These are phyloP conservation scores for Eriosoma lanigerum DNA, from an alignment of 1,140 invertebrate species.

Conservation along the genomic window DNA sequence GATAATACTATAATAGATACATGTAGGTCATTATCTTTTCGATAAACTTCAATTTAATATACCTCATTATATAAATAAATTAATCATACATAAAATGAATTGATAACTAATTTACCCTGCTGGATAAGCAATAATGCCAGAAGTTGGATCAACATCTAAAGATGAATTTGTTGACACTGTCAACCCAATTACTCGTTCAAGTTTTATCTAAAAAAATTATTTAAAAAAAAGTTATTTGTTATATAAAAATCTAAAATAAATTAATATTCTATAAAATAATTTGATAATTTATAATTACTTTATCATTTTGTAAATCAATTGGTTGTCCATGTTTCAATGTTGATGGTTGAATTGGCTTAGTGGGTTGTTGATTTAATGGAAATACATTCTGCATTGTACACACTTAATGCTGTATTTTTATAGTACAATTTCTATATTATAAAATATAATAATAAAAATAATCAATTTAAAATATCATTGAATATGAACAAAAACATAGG, in stretches of 20 bases:
- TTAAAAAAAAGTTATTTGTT: neutral
- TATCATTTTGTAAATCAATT: conserved; percentile 3
- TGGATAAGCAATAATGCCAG: conserved; percentile 87
- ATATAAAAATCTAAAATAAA: neutral
- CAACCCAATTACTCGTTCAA: conserved; percentile 89
- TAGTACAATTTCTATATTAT: too few species aligned
- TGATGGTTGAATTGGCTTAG: conserved; percentile 15
- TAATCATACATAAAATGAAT: too few species aligned
- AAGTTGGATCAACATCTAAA: conserved; percentile 81
- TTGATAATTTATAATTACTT: conserved; percentile 25
- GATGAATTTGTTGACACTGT: conserved; percentile 90
- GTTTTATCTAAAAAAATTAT: conserved; percentile 77
- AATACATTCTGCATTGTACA: conserved; percentile 25
- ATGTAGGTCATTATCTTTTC: too few species aligned
- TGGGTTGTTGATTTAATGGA: neutral
- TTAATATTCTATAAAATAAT: neutral
- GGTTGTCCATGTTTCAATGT: neutral
- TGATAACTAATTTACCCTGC: conserved; percentile 91
- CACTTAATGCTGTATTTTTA: too few species aligned
- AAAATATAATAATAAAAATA: too few species aligned
- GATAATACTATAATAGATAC: too few species aligned
- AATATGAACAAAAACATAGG: too few species aligned
- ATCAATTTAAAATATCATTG: too few species aligned
- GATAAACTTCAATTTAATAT: too few species aligned
- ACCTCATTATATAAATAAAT: too few species aligned